These are phyloP conservation scores for Cremastobaeus sp. DNA, from an alignment of 2,888 invertebrate species.

Conservation along the genomic window DNA sequence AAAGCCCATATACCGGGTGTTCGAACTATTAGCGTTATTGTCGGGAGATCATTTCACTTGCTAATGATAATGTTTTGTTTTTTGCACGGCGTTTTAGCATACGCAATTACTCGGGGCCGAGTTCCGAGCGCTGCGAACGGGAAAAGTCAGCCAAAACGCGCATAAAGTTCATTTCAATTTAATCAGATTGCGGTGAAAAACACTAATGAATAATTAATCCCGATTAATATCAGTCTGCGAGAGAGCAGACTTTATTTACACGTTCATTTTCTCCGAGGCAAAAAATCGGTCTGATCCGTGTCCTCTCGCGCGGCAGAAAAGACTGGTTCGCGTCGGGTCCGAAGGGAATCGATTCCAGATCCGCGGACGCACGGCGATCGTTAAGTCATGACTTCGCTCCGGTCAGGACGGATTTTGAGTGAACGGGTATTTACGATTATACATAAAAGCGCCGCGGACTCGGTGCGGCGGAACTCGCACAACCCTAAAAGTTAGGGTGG, in stretches of 20 bases:
- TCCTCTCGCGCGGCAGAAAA: too few species aligned
- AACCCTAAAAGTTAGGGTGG: constrained; percentile 38
- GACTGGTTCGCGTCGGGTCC: too few species aligned
- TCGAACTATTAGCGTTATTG: constrained; percentile 27
- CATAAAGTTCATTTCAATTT: too few species aligned
- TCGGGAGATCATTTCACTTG: constrained; percentile 22
- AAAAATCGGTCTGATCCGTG: too few species aligned
- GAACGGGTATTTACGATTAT: constrained; percentile 42
- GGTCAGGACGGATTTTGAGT: constrained; percentile 20
- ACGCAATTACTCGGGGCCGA: constrained; percentile 6
- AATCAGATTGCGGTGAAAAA: too few species aligned
- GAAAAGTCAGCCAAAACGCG: too few species aligned
- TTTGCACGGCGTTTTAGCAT: background rate
- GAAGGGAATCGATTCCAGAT: constrained; percentile 53
- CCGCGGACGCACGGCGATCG: too few species aligned
- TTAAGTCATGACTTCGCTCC: constrained; percentile 38
- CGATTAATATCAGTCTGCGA: background rate
- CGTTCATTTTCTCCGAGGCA: too few species aligned
- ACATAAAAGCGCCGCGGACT: constrained; percentile 34
- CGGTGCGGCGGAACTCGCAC: constrained; percentile 34
- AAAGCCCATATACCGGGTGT: constrained; percentile 48
- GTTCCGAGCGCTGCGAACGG: too few species aligned
- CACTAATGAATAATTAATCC: constrained; percentile 13
- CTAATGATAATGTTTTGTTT: constrained; percentile 15
- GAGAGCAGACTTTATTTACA: too few species aligned